Conservation (phyloP, 2,888 invertebrate genomes). For the Myopa testacea region DNA sequence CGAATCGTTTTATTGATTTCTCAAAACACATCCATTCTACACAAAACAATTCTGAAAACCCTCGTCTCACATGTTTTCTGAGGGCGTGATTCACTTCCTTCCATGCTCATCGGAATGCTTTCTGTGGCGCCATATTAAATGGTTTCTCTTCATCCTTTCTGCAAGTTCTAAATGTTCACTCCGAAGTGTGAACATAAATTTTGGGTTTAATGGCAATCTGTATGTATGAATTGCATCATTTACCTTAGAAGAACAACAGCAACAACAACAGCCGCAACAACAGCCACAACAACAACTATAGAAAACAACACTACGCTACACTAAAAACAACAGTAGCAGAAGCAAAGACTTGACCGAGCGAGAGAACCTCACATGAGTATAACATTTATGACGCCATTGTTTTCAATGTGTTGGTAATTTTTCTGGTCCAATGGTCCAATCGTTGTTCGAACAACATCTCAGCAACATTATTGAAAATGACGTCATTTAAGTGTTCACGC, state of each 20-base stretch:
- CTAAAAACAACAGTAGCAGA: not conserved
- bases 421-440: not conserved
- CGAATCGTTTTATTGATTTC: slow-evolving; percentile 11
- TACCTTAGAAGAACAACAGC: slow-evolving; percentile 4
- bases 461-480: slow-evolving; percentile 6
- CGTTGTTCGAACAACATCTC: not conserved
- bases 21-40: not conserved
- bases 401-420: slow-evolving; percentile 1
- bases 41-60: too few species aligned
- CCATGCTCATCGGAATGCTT: not conserved
- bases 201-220: slow-evolving; percentile 39
- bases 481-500: not conserved
- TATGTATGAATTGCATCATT: slow-evolving; percentile 40
- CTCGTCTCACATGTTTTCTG: too few species aligned
- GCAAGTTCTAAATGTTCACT: slow-evolving; percentile 49
- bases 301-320: slow-evolving; percentile 10
- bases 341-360: not conserved
- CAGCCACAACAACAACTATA: slow-evolving; percentile 15
- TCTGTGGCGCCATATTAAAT: slow-evolving; percentile 18
- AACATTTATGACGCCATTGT: slow-evolving; percentile 13
- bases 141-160: slow-evolving; percentile 47
- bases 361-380: not conserved
- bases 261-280: not conserved
- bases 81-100: not conserved
- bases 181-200: slow-evolving; percentile 60